Evolutionary conservation across 2,113 vertebrate genomes (phyloP).

Genomic region (Heliornis fulica): DNA sequence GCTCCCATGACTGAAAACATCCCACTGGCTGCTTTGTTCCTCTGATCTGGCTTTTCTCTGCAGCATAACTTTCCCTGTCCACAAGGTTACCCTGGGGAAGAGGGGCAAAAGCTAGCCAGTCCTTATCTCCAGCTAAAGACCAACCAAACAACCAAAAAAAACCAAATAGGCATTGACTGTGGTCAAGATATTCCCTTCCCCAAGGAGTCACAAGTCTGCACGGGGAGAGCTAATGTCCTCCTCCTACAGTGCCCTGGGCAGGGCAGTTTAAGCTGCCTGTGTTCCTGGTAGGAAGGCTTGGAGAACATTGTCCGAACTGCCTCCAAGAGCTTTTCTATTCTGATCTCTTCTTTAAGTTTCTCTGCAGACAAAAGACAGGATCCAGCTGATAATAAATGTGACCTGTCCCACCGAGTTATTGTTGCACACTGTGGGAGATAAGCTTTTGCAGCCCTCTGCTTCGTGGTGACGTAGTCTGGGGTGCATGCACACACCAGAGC

Average conservation of each 20-base stretch:
- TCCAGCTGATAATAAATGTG: not conserved
- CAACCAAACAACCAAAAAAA: not conserved
- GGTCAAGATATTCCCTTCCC: not conserved
- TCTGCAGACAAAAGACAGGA: not conserved
- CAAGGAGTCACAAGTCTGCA: not conserved
- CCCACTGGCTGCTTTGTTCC: not conserved
- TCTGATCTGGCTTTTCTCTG: not conserved
- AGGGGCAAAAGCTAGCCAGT: not conserved
- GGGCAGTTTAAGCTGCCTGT: not conserved
- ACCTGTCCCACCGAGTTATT: slow-evolving; percentile 27
- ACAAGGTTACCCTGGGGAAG: not conserved
- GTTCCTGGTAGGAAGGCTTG: not conserved
- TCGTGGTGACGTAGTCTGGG: not conserved
- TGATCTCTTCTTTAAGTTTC: not conserved
- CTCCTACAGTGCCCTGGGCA: not conserved
- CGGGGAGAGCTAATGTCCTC: not conserved
- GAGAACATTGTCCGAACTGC: not conserved
- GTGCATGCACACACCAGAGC: not conserved
- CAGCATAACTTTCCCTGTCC: not conserved
- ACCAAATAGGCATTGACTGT: rapidly evolving
- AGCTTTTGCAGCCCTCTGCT: not conserved
- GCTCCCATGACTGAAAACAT: not conserved
- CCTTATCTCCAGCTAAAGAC: not conserved
- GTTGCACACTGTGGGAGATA: not conserved
- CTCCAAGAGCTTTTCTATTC: not conserved